Percentiles rank a stretch among this genome's conserved stretches.
These are phyloP conservation scores for Drosophila anomelani DNA, from an alignment of 2,888 invertebrate species.

Conservation along the genomic window DNA sequence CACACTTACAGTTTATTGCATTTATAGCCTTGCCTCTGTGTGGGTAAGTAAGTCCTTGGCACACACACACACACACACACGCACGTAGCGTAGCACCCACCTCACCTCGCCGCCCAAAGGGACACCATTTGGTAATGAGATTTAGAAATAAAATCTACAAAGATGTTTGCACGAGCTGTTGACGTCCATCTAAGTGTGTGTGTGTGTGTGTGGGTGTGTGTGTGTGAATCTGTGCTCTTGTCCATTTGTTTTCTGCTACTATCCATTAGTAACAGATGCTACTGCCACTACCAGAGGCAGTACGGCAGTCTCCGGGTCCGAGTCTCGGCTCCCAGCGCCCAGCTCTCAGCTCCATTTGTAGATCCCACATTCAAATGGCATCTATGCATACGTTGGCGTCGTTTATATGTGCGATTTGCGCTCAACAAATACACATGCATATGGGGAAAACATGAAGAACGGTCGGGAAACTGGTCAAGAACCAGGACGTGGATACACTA, in stretches of 20 bases:
- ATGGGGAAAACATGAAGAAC: constrained; percentile 18
- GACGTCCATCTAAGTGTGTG: constrained; percentile 45
- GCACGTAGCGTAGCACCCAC: constrained; percentile 31
- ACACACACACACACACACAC: constrained; percentile 42
- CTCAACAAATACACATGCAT: constrained; percentile 37
- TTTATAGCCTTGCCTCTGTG: constrained; percentile 58
- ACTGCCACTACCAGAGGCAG: constrained; percentile 64
- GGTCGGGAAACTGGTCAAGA: not conserved
- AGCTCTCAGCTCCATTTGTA: constrained; percentile 13
- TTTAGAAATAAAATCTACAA: constrained; percentile 80
- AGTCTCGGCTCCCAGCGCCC: not conserved
- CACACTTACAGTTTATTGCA: constrained; percentile 78
- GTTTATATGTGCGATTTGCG: constrained; percentile 60
- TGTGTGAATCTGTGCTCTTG: constrained; percentile 65
- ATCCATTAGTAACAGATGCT: constrained; percentile 78
- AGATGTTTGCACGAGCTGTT: constrained; percentile 80
- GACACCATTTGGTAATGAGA: constrained; percentile 80
- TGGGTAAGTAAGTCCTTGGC: constrained; percentile 48
- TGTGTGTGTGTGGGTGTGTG: constrained; percentile 32
- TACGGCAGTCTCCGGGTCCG: constrained; percentile 10
- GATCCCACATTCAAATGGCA: constrained; percentile 73
- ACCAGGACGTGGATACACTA: constrained; percentile 3
- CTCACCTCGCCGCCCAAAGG: constrained; percentile 61
- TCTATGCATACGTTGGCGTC: constrained; percentile 59
- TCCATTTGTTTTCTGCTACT: constrained; percentile 80